phyloP scores from a whole-genome alignment of 1,140 invertebrate genomes.

The Cyphomyrmex costatus region DNA sequence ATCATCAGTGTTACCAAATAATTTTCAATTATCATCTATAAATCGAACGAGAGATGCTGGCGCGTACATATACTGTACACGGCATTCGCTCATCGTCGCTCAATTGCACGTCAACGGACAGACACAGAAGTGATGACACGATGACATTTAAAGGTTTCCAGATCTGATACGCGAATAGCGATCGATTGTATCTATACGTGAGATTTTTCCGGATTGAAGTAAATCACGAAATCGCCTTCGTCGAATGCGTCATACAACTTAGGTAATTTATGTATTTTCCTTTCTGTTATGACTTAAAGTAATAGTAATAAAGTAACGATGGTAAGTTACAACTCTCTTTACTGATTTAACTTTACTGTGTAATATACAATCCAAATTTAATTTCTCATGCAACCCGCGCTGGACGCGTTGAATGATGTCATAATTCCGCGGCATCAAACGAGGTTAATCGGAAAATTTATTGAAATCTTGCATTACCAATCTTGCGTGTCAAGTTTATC shows the following conservation, averaged over 20 bases:
- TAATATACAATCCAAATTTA: background rate
- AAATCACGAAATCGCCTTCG: background rate
- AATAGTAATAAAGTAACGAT: background rate
- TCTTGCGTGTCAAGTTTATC: background rate
- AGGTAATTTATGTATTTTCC: background rate
- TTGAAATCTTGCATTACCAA: background rate
- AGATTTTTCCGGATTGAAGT: constrained; percentile 17
- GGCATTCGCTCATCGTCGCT: constrained; percentile 4
- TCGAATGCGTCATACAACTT: background rate
- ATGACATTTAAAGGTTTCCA: constrained; percentile 58
- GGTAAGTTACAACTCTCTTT: constrained; percentile 14
- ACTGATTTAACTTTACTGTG: background rate
- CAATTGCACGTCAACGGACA: constrained; percentile 21
- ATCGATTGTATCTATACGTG: constrained; percentile 34
- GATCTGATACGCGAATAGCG: constrained; percentile 42
- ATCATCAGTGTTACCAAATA: constrained; percentile 84
- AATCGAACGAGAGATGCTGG: constrained; percentile 68
- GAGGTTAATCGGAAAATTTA: background rate
- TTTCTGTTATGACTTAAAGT: background rate
- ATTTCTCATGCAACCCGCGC: background rate
- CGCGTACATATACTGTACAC: background rate
- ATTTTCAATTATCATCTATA: constrained; percentile 84
- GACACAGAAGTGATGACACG: background rate
- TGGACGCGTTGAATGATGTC: background rate
- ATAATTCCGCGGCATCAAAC: background rate